Evolutionary conservation across 2,888 invertebrate genomes (phyloP), one percentile per base, ranked within the genome.

Genomic region (Hydroisotoma schaefferi): DNA sequence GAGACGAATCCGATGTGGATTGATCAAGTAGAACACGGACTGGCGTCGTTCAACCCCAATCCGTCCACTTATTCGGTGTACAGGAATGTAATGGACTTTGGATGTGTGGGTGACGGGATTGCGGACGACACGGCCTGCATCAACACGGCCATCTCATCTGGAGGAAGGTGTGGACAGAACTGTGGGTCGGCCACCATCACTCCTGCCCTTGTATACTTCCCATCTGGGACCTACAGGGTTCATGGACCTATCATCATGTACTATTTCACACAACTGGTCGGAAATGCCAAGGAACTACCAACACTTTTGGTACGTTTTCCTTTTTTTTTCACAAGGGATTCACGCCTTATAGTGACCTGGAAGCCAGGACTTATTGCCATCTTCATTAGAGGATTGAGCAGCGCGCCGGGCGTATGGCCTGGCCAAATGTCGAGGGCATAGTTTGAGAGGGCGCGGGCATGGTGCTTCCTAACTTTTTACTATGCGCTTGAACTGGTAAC

Each of bases 71-170:
- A 69, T 59, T 22, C 46, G 37, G 62, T 69, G 1, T 69, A 60
- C 63, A 56, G 69, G 23, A 69, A 67, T 25, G 67, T 69, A 2
- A 69, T 61, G 65, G 69, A 69, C 54, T 69, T 68, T 53, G 67
- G 69, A 12, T 67, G 69, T 48, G 18, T 26, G 6, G 67, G 65
- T 40, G 64, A 69, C 38, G 69, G 69, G 20, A 44, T 69, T 5
- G 47, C 58, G 2, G 69, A 69, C 29, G 69, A 69, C 53, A 69
- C 69, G 0, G 63, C 62, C 18, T 67, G 67, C 52, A 65, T 69
- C 43, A 67, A 69, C 54, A 62, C 65, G 1, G 69, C 28, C 18
- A 69, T 69, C 52, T 62, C 62, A 10, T 57, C 67, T 20, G 69
- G 67, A 26, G 60, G 47, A 2, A 56, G 69, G 15, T 69, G 69